A percentile compares a stretch with the other conserved stretches of the same genome.
These are phyloP conservation scores for Rhea americana DNA, from an alignment of 2,113 vertebrate species.

Conservation along the genomic window DNA sequence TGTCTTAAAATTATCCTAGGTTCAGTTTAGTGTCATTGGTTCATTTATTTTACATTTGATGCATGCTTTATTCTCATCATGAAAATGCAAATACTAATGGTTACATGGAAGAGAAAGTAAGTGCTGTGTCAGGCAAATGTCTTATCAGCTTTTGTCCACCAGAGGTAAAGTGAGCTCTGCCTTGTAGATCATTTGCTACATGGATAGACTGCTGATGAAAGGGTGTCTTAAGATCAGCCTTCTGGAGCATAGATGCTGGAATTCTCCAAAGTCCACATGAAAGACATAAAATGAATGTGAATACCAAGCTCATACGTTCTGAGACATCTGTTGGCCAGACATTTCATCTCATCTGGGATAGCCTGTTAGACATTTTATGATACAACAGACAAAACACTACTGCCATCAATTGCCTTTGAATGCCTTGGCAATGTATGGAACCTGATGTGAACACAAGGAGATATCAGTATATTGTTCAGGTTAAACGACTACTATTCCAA, in stretches of 20 bases:
- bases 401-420: constrained; percentile 11
- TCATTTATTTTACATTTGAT: not conserved
- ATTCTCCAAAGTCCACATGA: constrained; percentile 63
- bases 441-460: not conserved
- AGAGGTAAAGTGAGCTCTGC: constrained; percentile 4
- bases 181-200: not conserved
- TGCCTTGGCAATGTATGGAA: not conserved
- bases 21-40: not conserved
- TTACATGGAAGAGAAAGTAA: not conserved
- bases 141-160: constrained; percentile 28
- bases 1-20: not conserved
- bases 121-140: not conserved
- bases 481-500: not conserved
- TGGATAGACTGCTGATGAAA: constrained; percentile 38
- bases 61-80: not conserved
- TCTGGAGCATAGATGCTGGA: constrained; percentile 36
- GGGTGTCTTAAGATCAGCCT: constrained; percentile 37
- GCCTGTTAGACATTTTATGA: not conserved
- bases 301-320: constrained; percentile 32
- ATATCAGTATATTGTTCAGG: not conserved
- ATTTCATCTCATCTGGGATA: constrained; percentile 6
- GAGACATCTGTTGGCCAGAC: constrained; percentile 61
- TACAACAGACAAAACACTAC: not conserved
- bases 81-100: not conserved
- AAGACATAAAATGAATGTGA: constrained; percentile 37